These are phyloP conservation scores for Saxidomus purpurata DNA, from an alignment of 1,140 invertebrate genomes.

Conservation along the genomic window DNA sequence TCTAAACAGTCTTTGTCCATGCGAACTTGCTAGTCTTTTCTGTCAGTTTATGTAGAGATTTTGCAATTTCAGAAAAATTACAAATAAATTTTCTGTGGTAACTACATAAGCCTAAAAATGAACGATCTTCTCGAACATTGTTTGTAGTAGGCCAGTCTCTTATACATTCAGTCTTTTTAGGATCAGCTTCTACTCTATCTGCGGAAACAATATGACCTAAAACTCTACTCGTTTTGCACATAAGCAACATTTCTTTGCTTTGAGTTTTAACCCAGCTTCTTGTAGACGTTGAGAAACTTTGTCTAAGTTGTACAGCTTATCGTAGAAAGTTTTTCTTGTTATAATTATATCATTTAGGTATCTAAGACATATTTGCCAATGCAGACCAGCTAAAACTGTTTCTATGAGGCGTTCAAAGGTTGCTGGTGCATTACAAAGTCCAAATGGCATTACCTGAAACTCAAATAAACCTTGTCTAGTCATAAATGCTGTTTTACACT, in stretches of 20 bases:
- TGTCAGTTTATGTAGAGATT: constrained; percentile 38
- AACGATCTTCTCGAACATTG: constrained; percentile 1
- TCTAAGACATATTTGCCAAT: constrained; percentile 30
- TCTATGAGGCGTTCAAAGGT: constrained; percentile 41
- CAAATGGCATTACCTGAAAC: constrained; percentile 51
- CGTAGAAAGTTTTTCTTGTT: neutral
- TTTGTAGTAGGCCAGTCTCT: neutral
- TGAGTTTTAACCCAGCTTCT: constrained; percentile 31
- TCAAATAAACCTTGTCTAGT: constrained; percentile 30
- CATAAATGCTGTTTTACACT: constrained; percentile 12
- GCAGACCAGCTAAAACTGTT: constrained; percentile 1
- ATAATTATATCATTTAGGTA: constrained; percentile 14
- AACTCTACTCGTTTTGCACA: constrained; percentile 34
- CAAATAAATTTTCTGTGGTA: constrained; percentile 38
- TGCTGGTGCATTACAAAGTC: constrained; percentile 52
- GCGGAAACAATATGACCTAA: constrained; percentile 24
- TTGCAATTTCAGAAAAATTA: constrained; percentile 12
- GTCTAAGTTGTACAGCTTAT: neutral
- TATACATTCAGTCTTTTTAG: constrained; percentile 34
- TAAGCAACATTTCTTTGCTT: constrained; percentile 33
- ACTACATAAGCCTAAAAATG: constrained; percentile 32
- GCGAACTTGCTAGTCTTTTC: neutral
- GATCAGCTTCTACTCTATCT: neutral
- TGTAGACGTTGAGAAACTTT: neutral
- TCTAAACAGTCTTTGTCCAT: neutral